phyloP scores from a whole-genome alignment of 2,888 invertebrate species.

The Nasonovia ribisnigri region DNA sequence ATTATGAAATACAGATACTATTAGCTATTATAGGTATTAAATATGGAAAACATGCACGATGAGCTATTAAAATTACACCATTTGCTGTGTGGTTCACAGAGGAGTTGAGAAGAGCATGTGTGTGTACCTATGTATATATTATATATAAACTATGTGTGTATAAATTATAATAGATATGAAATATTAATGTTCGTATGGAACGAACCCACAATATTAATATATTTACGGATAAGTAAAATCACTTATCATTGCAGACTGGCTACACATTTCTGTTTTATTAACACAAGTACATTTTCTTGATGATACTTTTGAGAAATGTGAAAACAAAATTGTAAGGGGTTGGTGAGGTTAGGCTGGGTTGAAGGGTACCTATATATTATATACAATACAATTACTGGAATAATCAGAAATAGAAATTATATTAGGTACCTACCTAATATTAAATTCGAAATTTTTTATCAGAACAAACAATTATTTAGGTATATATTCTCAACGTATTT shows the following conservation, averaged over 20 bases:
- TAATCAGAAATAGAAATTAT: not conserved
- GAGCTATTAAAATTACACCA: constrained; percentile 30
- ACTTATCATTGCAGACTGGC: too few relatives aligned
- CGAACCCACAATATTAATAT: not conserved
- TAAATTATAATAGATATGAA: not conserved
- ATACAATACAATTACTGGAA: too few relatives aligned
- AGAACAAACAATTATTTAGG: not conserved
- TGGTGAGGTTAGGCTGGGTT: too few relatives aligned
- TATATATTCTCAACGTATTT: not conserved
- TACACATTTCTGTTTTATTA: not conserved
- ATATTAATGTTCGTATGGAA: constrained; percentile 1
- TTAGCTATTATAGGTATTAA: not conserved
- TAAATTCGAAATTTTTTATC: not conserved
- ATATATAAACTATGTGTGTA: not conserved
- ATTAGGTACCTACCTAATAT: not conserved
- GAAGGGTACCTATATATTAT: too few relatives aligned
- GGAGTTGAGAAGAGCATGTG: not conserved
- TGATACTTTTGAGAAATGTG: not conserved
- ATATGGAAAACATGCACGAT: not conserved
- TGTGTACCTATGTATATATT: not conserved
- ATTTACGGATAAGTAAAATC: too few relatives aligned
- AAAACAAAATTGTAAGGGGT: too few relatives aligned
- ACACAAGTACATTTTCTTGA: not conserved
- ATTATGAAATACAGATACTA: constrained; percentile 16
- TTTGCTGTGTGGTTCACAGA: not conserved